These are phyloP conservation scores for Penaeus vannamei DNA, from an alignment of 1,140 invertebrate species.

Conservation along the genomic window DNA sequence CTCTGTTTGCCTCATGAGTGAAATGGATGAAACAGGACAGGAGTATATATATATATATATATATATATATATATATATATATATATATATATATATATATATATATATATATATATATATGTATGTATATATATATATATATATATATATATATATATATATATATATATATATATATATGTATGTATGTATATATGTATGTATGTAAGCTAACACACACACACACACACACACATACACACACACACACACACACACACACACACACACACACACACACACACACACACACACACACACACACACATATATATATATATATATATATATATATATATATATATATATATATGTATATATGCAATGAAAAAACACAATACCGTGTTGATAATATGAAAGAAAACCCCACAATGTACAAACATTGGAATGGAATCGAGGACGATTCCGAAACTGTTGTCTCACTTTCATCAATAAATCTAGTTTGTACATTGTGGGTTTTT, in stretches of 20 bases:
- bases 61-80: not conserved
- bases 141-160: not conserved
- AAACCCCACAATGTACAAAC: too few relatives aligned
- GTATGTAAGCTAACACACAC: not conserved
- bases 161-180: not conserved
- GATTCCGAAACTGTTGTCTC: too few relatives aligned
- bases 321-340: not conserved
- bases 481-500: too few relatives aligned
- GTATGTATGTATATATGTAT: not conserved
- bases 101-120: not conserved
- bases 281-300: not conserved
- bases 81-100: not conserved
- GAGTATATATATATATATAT: not conserved
- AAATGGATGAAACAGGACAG: not conserved
- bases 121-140: too few relatives aligned
- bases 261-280: not conserved
- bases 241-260: not conserved
- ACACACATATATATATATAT: conserved; percentile 1
- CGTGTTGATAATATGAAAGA: too few relatives aligned
- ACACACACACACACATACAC: too few relatives aligned
- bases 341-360: not conserved
- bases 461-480: too few relatives aligned
- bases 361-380: too few relatives aligned
- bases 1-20: too few relatives aligned
- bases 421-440: too few relatives aligned